Base-by-base conservation (phyloP, 1,140 invertebrate genomes). In the Drosophila ananassae region DNA sequence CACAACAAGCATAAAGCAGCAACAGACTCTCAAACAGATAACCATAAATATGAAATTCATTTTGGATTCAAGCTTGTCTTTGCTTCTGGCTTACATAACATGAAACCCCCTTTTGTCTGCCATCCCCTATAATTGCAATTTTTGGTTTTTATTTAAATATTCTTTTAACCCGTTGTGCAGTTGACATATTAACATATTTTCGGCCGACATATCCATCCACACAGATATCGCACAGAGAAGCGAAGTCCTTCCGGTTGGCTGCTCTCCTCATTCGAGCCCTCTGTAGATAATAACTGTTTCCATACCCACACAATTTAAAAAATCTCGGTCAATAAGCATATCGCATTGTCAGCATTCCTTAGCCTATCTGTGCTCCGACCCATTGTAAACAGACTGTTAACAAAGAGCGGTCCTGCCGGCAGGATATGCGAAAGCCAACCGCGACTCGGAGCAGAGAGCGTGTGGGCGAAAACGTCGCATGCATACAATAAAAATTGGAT, bases 281-380 rank as follows among this genome's bases (percentile, higher is more conserved):
- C 50, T 61, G 30, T 39, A 69, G 54, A 64, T 78, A 82, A 72
- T 52, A 80, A 71, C 54, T 56, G 8, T 50, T 53, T 74, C 55
- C 37, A 51, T 75, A 63, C 71, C 30, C 66, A 72, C 76, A 64
- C 55, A 83, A 76, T 63, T 81, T 77, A 54, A 58, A 72, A 82
- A 82, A 83, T 82, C 71, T 82, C 74, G 71, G 79, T 82, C 79
- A 82, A 82, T 75, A 78, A 78, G 61, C 73, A 79, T 69, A 62
- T 63, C 55, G 63, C 57, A 60, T 54, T 75, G 73, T 57, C 61
- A 67, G 61, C 28, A 57, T 64, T 63, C 13, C 13, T 30, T 46
- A 22, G 39, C 30, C 8, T 57, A 59, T 50, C 46, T 50, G 8
- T 10, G 8, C 32, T 22, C 47, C 13, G 46, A 21, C 46, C 17